Percentiles rank a stretch among this genome's conserved stretches.
Conservation (phyloP, 2,113 vertebrate genomes). For the Spea bombifrons region DNA sequence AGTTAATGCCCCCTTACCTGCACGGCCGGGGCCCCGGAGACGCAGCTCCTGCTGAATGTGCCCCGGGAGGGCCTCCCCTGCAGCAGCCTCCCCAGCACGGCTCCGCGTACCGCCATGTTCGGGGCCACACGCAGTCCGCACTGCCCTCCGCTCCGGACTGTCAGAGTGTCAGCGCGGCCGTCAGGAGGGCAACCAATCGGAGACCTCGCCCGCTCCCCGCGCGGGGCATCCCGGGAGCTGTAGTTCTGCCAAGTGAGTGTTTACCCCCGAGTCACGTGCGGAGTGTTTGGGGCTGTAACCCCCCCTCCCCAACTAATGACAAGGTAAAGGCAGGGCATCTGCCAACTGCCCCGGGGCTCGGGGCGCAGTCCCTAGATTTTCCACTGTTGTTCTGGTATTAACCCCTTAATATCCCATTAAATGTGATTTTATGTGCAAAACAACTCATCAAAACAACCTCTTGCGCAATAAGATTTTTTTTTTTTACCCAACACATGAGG, state of each 20-base stretch:
- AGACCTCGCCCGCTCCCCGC: neutral
- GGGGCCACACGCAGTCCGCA: neutral
- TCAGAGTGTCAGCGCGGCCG: neutral
- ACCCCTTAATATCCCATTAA: no score
- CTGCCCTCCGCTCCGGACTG: neutral
- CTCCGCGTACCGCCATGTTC: constrained; percentile 3
- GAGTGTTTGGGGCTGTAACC: no score
- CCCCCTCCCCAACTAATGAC: no score
- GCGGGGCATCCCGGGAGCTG: neutral
- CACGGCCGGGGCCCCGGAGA: constrained; percentile 4
- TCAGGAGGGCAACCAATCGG: neutral
- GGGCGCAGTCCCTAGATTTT: no score
- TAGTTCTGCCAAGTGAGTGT: neutral
- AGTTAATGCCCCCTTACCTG: neutral
- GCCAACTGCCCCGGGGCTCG: no score
- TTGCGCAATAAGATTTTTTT: no score
- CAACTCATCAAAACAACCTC: no score
- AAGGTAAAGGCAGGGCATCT: no score
- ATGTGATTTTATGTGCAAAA: no score
- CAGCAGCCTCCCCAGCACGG: constrained; percentile 1
- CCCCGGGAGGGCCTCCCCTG: neutral
- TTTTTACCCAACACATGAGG: no score
- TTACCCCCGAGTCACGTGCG: no score
- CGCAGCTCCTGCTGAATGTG: neutral
- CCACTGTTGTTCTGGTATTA: no score